phyloP scores from a whole-genome alignment of 2,797 vertebrate genomes.

The Mus caroli region DNA sequence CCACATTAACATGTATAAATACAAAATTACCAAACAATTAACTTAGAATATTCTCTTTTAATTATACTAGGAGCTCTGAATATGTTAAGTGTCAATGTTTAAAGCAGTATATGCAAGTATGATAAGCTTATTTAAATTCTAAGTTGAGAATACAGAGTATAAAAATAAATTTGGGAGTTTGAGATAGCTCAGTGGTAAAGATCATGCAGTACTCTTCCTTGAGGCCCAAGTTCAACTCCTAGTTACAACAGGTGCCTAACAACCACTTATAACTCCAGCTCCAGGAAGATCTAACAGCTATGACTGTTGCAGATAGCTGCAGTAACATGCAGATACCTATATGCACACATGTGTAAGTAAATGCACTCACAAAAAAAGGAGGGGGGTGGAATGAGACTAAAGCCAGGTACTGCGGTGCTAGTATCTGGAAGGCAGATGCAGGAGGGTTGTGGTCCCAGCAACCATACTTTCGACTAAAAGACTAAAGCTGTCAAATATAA shows the following conservation, averaged over 20 bases:
- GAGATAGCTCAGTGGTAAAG: neutral
- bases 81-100: neutral
- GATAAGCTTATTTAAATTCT: constrained; percentile 52
- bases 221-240: neutral
- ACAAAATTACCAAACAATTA: constrained; percentile 1
- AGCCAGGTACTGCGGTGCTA: neutral
- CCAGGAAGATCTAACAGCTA: neutral
- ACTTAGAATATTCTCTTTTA: constrained; percentile 23
- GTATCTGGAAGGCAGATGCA: neutral
- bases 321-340: neutral
- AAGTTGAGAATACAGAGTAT: constrained; percentile 1
- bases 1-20: neutral
- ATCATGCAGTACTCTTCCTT: neutral
- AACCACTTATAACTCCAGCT: neutral
- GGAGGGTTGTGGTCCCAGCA: neutral
- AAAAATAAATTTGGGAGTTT: constrained; percentile 30
- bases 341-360: neutral
- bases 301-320: neutral
- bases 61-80: constrained; percentile 27
- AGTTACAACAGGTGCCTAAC: neutral
- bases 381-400: neutral
- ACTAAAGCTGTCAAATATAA: constrained; percentile 17
- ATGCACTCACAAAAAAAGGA: neutral
- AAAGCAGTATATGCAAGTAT: neutral
- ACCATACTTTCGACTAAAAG: neutral